Evolutionary conservation across 2,797 vertebrate genomes (phyloP).

Genomic region (Poeciliopsis gracilis): DNA sequence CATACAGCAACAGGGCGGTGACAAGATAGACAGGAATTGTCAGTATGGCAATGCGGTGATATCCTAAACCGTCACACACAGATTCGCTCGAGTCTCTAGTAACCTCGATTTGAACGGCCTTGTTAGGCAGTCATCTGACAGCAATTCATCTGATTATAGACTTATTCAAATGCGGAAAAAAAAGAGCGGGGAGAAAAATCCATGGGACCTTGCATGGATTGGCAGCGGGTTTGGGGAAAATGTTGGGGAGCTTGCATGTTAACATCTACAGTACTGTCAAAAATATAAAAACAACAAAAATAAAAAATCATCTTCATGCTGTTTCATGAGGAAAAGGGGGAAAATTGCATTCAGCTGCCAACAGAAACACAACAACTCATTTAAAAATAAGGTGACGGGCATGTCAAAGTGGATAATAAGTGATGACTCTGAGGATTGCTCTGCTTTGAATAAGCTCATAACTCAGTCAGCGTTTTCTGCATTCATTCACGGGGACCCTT

Average conservation of each 20-base stretch:
- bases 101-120: slow-evolving; percentile 48
- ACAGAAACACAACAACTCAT: slow-evolving; percentile 47
- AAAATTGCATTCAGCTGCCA: slow-evolving; percentile 35
- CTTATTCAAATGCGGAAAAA: slow-evolving; percentile 52
- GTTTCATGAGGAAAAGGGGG: slow-evolving; percentile 12
- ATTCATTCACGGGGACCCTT: slow-evolving; percentile 47
- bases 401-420: slow-evolving; percentile 57
- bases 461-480: slow-evolving; percentile 46
- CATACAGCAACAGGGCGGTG: slow-evolving; percentile 25
- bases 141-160: slow-evolving; percentile 49
- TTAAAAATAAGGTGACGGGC: slow-evolving; percentile 53
- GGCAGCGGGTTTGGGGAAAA: slow-evolving; percentile 24
- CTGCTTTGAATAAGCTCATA: slow-evolving; percentile 39
- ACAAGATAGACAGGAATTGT: slow-evolving; percentile 38
- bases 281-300: neutral
- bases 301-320: slow-evolving; percentile 11
- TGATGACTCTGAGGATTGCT: slow-evolving; percentile 38
- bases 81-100: slow-evolving; percentile 52
- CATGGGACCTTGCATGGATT: slow-evolving; percentile 31
- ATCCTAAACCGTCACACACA: slow-evolving; percentile 46
- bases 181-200: slow-evolving; percentile 26
- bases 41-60: slow-evolving; percentile 28
- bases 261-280: slow-evolving; percentile 31
- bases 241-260: slow-evolving; percentile 23
- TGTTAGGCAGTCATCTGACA: slow-evolving; percentile 57